Evolutionary conservation across 2,113 vertebrate genomes (phyloP).

Genomic region (Phalacrocorax brasilianus): DNA sequence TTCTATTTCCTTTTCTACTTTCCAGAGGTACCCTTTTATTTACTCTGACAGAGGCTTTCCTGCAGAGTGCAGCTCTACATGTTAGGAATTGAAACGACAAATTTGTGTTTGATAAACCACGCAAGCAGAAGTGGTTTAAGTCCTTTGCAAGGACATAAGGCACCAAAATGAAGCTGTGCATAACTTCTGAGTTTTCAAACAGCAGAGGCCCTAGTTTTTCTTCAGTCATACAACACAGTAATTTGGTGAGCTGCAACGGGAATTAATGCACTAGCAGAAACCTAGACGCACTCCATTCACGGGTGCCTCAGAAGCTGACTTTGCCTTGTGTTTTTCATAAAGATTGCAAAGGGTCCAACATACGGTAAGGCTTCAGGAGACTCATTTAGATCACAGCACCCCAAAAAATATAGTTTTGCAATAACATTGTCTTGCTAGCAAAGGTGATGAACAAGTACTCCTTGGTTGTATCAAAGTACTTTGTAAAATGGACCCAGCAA

Average conservation of each 20-base stretch:
- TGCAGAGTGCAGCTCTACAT: not conserved
- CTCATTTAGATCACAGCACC: not conserved
- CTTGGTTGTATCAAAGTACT: not conserved
- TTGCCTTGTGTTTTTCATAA: not conserved
- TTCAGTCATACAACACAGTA: not conserved
- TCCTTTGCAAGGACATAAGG: not conserved
- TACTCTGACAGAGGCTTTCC: not conserved
- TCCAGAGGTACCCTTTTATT: not conserved
- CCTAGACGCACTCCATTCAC: accelerated
- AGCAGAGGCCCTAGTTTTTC: not conserved
- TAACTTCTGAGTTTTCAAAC: not conserved
- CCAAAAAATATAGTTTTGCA: not conserved
- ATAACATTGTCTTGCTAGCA: not conserved
- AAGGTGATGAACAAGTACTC: not conserved
- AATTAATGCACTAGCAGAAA: not conserved
- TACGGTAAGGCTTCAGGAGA: not conserved
- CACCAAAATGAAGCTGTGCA: not conserved
- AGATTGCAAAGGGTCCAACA: not conserved
- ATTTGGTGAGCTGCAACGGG: not conserved
- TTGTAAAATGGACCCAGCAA: not conserved
- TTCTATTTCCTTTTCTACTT: not conserved
- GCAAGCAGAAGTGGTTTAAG: not conserved
- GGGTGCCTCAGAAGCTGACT: not conserved
- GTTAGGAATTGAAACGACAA: not conserved
- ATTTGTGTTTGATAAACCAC: not conserved